Base-by-base conservation (phyloP, 2,113 vertebrate genomes). In the Aldabrachelys gigantea region DNA sequence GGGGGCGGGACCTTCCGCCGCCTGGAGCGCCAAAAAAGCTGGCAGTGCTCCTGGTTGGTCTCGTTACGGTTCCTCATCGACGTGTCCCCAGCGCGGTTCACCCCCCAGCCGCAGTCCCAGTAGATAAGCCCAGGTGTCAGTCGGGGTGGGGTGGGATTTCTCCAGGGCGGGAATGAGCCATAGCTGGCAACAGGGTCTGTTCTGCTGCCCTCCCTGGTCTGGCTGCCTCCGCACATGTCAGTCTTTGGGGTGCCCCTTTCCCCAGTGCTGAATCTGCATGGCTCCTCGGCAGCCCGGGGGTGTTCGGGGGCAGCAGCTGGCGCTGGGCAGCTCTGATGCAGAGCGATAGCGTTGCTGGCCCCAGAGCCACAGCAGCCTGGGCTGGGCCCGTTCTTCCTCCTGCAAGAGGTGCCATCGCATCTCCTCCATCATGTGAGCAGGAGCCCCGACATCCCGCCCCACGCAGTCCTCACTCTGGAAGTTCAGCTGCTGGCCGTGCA, bases 381-480 rank as follows among this genome's bases (percentile, higher is more conserved):
- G 80, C 79, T 53, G 25, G 12, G 12, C 91, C 54, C 21, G 57
- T 81, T 93, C 95, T 95, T 87, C 95, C 88, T 89, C 82, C 24
- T 52, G 1, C 47, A 1, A 78, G 41, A 25, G 75, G 24, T 27
- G 75, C 41, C 75, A 25, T 57, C 76, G 22, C 13, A 12, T 65
- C 44, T 81, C 27, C 53, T 25, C 11, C n/a, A 12, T 10, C 59
- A 6, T n/a, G 22, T 38, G 85, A 96, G 89, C 96, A 97, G 98
- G 96, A 98, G 98, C 94, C 99, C 99, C 0, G 95, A 97, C 21
- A 86, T 99, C 38, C 98, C 99, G 3, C 98, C 99, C 1, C 89
- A 98, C 0, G 95, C 98, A 0, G 95, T 98, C 47, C 97, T 99
- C 59, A 97, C 96, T 5, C 96, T 99, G 80, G 99, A 99, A 96